Percentiles rank a stretch among this genome's conserved stretches.
Conservation (phyloP, 2,888 invertebrate genomes). For the Drepanosiphum platanoidis region DNA sequence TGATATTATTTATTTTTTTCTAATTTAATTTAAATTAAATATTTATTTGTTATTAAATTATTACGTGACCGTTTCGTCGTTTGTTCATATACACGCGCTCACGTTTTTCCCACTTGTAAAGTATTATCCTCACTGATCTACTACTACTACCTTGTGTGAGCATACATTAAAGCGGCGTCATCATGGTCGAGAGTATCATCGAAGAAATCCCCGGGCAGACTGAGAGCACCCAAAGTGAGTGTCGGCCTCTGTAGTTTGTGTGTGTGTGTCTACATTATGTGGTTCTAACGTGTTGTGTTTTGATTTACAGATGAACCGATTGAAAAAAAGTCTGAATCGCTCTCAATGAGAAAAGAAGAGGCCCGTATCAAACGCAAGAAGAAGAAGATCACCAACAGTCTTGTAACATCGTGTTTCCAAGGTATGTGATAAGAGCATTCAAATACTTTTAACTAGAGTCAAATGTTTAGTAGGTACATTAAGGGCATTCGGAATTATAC, state of each 20-base stretch:
- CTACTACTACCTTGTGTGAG: conserved; percentile 4
- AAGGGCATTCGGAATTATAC: too few species aligned
- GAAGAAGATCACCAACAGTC: conserved; percentile 89
- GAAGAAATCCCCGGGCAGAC: conserved; percentile 70
- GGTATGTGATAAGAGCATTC: conserved; percentile 68
- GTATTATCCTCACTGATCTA: conserved; percentile 33
- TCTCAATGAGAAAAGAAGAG: conserved; percentile 76
- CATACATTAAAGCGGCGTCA: conserved; percentile 63
- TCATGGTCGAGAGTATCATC: conserved; percentile 76
- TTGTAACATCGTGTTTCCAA: conserved; percentile 91
- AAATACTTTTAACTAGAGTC: too few species aligned
- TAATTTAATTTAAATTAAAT: conserved; percentile 57
- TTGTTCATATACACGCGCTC: not conserved
- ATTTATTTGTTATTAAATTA: conserved; percentile 55
- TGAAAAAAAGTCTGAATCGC: conserved; percentile 42
- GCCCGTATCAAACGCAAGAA: conserved; percentile 87
- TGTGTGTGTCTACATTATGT: too few species aligned
- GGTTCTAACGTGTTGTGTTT: not conserved
- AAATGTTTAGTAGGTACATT: too few species aligned
- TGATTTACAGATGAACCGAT: conserved; percentile 5
- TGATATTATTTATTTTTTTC: conserved; percentile 63
- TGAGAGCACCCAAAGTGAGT: conserved; percentile 68
- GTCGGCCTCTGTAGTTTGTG: not conserved
- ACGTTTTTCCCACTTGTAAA: not conserved
- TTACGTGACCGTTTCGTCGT: not conserved